Evolutionary conservation across 2,888 invertebrate species (phyloP).

Genomic region (Calameuta filiformis): DNA sequence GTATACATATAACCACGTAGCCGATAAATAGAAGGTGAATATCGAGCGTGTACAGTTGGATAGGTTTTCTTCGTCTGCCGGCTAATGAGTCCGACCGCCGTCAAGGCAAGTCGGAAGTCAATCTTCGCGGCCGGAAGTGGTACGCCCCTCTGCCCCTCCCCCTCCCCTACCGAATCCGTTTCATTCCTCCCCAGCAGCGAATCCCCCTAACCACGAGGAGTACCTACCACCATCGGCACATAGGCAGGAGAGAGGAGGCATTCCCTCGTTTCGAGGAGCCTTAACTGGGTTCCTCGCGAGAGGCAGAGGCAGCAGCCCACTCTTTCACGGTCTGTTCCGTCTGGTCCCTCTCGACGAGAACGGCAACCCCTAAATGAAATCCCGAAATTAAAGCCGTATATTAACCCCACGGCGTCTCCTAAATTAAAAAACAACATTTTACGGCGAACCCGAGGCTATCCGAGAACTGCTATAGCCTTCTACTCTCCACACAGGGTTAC

Average conservation of each 20-base stretch:
- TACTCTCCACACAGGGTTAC: conserved; percentile 41
- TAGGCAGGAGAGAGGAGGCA: not conserved
- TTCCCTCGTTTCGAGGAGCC: not conserved
- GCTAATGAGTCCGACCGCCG: conserved; percentile 11
- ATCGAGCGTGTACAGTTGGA: conserved; percentile 1
- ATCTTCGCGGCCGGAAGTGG: conserved; percentile 61
- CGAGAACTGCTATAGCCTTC: conserved; percentile 30
- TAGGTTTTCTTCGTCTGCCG: conserved; percentile 1
- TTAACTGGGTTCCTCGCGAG: conserved; percentile 18
- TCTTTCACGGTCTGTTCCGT: conserved; percentile 9
- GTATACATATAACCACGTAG: too few species aligned
- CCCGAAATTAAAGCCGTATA: conserved; percentile 64
- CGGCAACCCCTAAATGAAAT: conserved; percentile 54
- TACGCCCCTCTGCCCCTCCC: conserved; percentile 36
- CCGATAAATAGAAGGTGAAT: not conserved
- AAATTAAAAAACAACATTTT: conserved; percentile 66
- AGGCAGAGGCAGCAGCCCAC: conserved; percentile 37
- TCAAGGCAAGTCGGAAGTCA: conserved; percentile 54
- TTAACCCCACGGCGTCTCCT: conserved; percentile 58
- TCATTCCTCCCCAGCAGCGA: conserved; percentile 12
- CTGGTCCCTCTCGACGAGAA: conserved; percentile 16
- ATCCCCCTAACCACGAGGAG: too few species aligned
- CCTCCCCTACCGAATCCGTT: conserved; percentile 28
- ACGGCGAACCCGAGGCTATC: conserved; percentile 41
- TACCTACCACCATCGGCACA: not conserved